A percentile compares a stretch with the other conserved stretches of the same genome.
Conservation (phyloP, 2,888 invertebrate species). For the Gortyna flavago region DNA sequence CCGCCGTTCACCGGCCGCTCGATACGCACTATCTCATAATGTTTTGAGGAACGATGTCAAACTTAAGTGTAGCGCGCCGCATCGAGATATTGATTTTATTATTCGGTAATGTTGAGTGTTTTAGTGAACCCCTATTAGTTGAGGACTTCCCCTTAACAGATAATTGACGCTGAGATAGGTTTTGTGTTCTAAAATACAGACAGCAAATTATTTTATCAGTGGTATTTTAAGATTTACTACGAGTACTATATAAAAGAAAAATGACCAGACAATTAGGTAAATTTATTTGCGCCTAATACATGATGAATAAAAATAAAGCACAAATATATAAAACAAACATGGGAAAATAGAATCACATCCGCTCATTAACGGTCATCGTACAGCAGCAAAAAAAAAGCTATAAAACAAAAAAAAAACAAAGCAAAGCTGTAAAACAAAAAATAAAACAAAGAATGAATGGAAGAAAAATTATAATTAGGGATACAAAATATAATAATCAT, state of each 20-base stretch:
- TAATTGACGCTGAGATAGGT: background rate
- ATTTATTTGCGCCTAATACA: background rate
- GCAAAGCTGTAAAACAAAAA: too few species aligned
- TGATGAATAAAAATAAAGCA: background rate
- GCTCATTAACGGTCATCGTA: background rate
- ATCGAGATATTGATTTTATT: slow-evolving; percentile 21
- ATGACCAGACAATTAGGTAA: background rate
- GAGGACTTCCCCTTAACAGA: background rate
- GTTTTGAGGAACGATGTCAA: slow-evolving; percentile 12
- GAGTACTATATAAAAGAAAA: background rate
- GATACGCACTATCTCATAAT: slow-evolving; percentile 31
- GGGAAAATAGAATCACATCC: background rate
- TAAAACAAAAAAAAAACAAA: background rate
- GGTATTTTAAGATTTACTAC: background rate
- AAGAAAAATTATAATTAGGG: background rate
- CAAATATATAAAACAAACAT: background rate
- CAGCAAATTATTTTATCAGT: background rate
- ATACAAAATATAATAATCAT: background rate
- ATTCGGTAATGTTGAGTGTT: slow-evolving; percentile 12
- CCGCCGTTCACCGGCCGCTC: slow-evolving; percentile 5
- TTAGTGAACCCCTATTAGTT: slow-evolving; percentile 21
- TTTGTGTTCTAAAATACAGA: background rate
- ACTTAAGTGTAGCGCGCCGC: slow-evolving; percentile 5
- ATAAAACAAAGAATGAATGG: background rate
- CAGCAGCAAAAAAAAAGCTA: background rate